Base-by-base conservation (phyloP, 1,140 invertebrate species). In the Drosophila sp. region DNA sequence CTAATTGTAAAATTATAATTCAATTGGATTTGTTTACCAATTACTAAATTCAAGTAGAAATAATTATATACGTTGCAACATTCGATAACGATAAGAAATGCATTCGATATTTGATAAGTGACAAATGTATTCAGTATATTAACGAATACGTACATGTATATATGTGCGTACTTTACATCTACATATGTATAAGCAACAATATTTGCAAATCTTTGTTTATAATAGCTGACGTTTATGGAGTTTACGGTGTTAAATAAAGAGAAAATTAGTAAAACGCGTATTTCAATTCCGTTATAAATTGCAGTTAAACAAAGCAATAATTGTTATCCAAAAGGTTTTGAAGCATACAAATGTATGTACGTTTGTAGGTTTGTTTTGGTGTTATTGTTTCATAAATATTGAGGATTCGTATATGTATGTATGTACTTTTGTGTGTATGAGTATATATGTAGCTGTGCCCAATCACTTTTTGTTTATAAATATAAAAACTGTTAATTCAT, bases 121-220 rank as follows among this genome's bases (percentile, higher is more conserved):
- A 69, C 57, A 69, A 25, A 61, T 51, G 65, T 69, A 69, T 21
- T 69, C 65, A 45, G 57, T 61, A 16, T 29, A 18, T 76, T 58
- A 67, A 76, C 65, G 64, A 79, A 61, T 81, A 73, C 56, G 54
- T 29, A 67, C 53, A 53, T 51, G 29, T 61, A 61, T 32, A 6
- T 59, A 32, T 51, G 57, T 61, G 58, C 18, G 36, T 21, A 70
- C 46, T 62, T 51, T 53, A 63, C 66, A 53, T 63, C 59, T 45
- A 73, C 48, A 79, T 78, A 82, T 84, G 66, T 76, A 76, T 83
- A 83, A 80, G 80, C 69, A 84, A 84, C 77, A 80, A 83, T 84
- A 80, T 84, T 84, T 77, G 81, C 77, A 62, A 80, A 84, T 80
- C 77, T 84, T 84, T 84, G 80, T 84, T 84, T 86, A 86, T 84